These are phyloP conservation scores for Hypena proboscidalis DNA, from an alignment of 2,888 invertebrate species.

Conservation along the genomic window DNA sequence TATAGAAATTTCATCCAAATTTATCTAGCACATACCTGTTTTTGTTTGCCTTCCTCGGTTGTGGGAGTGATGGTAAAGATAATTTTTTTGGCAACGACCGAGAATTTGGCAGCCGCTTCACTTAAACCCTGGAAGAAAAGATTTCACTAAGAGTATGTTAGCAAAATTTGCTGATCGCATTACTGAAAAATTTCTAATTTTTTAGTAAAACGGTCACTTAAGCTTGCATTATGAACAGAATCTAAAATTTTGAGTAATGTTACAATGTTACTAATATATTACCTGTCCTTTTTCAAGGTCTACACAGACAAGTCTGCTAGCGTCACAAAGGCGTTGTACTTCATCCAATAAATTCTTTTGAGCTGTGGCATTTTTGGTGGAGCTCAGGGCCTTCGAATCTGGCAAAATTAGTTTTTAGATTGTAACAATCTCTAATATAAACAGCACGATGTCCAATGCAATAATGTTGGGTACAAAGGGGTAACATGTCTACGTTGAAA, in stretches of 20 bases:
- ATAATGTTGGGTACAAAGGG: too few species aligned
- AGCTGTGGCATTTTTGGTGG: neutral
- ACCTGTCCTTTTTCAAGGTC: conserved; percentile 21
- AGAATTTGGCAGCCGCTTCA: conserved; percentile 28
- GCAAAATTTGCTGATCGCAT: too few species aligned
- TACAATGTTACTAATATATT: too few species aligned
- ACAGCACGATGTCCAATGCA: too few species aligned
- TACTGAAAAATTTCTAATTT: too few species aligned
- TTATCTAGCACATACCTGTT: conserved; percentile 5
- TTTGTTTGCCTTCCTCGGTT: neutral
- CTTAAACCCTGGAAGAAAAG: conserved; percentile 25
- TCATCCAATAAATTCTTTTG: conserved; percentile 15
- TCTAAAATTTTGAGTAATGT: too few species aligned
- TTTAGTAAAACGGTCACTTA: too few species aligned
- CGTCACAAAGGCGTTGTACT: conserved; percentile 23
- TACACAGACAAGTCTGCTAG: conserved; percentile 20
- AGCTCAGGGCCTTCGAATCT: conserved; percentile 8
- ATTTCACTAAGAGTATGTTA: too few species aligned
- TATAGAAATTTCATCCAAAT: too few species aligned
- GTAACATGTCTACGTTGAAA: too few species aligned
- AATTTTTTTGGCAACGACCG: conserved; percentile 28
- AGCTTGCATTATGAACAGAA: too few species aligned
- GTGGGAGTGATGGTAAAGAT: conserved; percentile 20
- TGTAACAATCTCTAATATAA: too few species aligned
- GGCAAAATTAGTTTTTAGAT: neutral